A percentile compares a stretch with the other conserved stretches of the same genome.
Evolutionary conservation across 2,888 invertebrate species (phyloP).

Genomic region (Colostygia pectinataria): DNA sequence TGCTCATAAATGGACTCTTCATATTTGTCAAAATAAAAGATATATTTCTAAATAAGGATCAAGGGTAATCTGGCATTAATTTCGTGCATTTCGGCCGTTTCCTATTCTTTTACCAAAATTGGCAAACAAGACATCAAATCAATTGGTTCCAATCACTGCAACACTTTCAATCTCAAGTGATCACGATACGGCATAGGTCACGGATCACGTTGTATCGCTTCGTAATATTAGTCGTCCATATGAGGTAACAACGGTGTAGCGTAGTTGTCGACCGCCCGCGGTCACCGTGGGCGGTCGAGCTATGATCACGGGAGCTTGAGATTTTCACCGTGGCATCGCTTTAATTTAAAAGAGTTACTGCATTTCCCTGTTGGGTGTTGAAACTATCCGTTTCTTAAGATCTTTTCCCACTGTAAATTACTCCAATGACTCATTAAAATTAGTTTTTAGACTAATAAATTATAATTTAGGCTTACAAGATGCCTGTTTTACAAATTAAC

Average conservation of each 20-base stretch:
- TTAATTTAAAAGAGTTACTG: constrained; percentile 23
- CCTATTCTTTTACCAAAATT: constrained; percentile 25
- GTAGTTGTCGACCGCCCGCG: constrained; percentile 25
- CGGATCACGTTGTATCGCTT: constrained; percentile 35
- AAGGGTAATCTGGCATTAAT: constrained; percentile 9
- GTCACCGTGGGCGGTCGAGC: constrained; percentile 30
- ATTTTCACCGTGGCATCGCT: constrained; percentile 36
- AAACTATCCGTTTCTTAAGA: constrained; percentile 10
- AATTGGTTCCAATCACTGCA: constrained; percentile 26
- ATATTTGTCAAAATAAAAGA: constrained; percentile 48
- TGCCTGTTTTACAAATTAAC: constrained; percentile 6
- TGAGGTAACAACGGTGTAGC: constrained; percentile 38
- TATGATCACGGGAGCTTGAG: constrained; percentile 33
- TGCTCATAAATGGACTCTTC: constrained; percentile 48
- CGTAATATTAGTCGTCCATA: constrained; percentile 40
- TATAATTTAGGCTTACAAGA: neutral
- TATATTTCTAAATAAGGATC: constrained; percentile 31
- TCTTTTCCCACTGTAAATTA: constrained; percentile 1
- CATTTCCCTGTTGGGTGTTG: constrained; percentile 11
- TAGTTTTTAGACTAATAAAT: constrained; percentile 8
- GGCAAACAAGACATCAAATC: constrained; percentile 31
- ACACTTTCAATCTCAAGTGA: constrained; percentile 45
- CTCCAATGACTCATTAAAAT: constrained; percentile 8
- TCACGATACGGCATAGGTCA: constrained; percentile 43
- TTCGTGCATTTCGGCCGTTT: constrained; percentile 19